These are phyloP conservation scores for Sebastes fasciatus DNA, from an alignment of 2,113 vertebrate species.

Conservation along the genomic window DNA sequence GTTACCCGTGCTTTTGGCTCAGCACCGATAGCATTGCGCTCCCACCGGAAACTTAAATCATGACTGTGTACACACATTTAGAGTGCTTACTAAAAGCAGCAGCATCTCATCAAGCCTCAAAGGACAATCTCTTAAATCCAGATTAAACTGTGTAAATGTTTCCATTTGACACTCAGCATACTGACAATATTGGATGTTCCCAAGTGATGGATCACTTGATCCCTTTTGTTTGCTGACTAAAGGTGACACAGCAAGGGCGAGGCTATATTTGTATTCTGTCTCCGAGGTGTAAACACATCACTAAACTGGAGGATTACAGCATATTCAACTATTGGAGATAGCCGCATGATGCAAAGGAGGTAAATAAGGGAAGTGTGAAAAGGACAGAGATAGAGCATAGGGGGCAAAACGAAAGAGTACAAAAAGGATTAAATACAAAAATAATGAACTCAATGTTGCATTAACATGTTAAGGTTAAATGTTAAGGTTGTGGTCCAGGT, in stretches of 20 bases:
- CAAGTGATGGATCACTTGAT: slow-evolving; percentile 46
- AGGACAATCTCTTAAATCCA: slow-evolving; percentile 9
- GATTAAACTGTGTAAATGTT: slow-evolving; percentile 21
- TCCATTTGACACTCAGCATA: neutral
- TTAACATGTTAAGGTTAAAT: neutral
- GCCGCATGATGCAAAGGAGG: slow-evolving; percentile 1
- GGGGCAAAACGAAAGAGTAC: neutral
- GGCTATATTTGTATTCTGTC: slow-evolving; percentile 24
- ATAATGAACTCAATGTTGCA: neutral
- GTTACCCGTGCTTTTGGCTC: neutral
- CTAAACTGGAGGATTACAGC: slow-evolving; percentile 21
- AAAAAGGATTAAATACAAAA: neutral
- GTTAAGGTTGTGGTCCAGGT: neutral
- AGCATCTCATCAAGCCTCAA: neutral
- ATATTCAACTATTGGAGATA: slow-evolving; percentile 8
- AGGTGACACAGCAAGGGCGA: slow-evolving; percentile 54
- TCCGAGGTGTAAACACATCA: slow-evolving; percentile 15
- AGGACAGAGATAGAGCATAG: neutral
- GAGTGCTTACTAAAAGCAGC: neutral
- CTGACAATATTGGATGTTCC: neutral
- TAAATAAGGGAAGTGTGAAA: neutral
- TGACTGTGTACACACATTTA: neutral
- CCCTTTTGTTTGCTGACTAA: slow-evolving; percentile 39
- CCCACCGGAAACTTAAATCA: neutral
- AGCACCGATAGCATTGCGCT: neutral